Conservation (phyloP, 2,113 vertebrate species). For the Passerina amoena region DNA sequence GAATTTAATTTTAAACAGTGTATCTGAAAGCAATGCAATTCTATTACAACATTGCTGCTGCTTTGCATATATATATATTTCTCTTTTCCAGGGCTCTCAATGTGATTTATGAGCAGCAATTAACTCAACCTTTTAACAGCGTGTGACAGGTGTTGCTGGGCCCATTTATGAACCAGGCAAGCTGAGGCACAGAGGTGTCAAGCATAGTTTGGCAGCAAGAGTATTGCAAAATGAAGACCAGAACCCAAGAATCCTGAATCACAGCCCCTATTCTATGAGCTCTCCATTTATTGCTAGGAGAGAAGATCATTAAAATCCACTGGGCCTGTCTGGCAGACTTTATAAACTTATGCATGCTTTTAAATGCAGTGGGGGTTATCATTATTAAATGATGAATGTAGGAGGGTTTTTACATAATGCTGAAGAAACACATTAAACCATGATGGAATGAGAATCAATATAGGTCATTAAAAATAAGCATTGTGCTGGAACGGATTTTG, state of each 20-base stretch:
- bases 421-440: neutral
- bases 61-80: constrained; percentile 59
- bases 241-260: constrained; percentile 36
- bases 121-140: constrained; percentile 17
- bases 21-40: neutral
- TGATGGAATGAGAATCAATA: neutral
- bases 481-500: neutral
- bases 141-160: constrained; percentile 36
- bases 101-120: constrained; percentile 63
- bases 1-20: constrained; percentile 31
- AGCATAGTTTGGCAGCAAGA: neutral
- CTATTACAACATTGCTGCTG: constrained; percentile 10
- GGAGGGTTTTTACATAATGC: neutral
- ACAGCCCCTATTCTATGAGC: neutral
- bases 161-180: constrained; percentile 32
- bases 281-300: neutral
- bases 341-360: neutral
- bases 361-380: neutral
- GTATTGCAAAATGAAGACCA: neutral
- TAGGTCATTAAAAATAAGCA: neutral
- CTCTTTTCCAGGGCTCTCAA: constrained; percentile 17
- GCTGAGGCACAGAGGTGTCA: constrained; percentile 53
- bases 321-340: neutral
- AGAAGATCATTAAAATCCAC: neutral
- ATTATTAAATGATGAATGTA: neutral